phyloP scores from a whole-genome alignment of 1,140 invertebrate species.

The Meloidogyne floridensis region DNA sequence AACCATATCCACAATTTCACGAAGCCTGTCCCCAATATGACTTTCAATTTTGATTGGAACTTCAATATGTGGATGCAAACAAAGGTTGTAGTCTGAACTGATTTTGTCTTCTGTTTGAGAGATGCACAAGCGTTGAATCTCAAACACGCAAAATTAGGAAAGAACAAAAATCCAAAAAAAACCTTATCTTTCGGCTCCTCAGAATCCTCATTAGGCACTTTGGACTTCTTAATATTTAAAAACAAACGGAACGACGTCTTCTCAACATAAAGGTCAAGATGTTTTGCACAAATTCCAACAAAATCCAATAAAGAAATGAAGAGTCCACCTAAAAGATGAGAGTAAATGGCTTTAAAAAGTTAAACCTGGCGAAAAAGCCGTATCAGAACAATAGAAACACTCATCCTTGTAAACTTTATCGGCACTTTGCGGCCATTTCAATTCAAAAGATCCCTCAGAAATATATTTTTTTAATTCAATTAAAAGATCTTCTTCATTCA shows the following conservation, averaged over 20 bases:
- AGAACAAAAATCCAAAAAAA: conserved; percentile 62
- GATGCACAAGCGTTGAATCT: conserved; percentile 88
- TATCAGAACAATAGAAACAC: conserved; percentile 94
- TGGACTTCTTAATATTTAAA: conserved; percentile 24
- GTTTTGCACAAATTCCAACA: conserved; percentile 9
- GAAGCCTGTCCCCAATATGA: conserved; percentile 14
- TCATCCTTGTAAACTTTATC: conserved; percentile 87
- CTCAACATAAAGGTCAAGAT: conserved; percentile 5
- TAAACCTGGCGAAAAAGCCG: conserved; percentile 58
- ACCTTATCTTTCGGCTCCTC: conserved; percentile 70
- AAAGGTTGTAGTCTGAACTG: conserved; percentile 46
- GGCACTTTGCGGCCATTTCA: conserved; percentile 23
- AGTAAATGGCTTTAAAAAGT: neutral
- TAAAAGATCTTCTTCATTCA: neutral
- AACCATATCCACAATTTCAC: conserved; percentile 32
- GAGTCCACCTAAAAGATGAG: conserved; percentile 10
- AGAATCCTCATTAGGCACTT: neutral
- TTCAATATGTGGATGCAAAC: conserved; percentile 40
- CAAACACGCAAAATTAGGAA: conserved; percentile 14
- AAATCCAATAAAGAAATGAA: conserved; percentile 13
- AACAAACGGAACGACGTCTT: conserved; percentile 11
- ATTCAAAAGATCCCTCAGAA: neutral
- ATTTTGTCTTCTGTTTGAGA: conserved; percentile 70
- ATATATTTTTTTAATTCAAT: neutral
- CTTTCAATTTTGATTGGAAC: conserved; percentile 38